These are phyloP conservation scores for Cotesia glomerata DNA, from an alignment of 1,140 invertebrate species.

Conservation along the genomic window DNA sequence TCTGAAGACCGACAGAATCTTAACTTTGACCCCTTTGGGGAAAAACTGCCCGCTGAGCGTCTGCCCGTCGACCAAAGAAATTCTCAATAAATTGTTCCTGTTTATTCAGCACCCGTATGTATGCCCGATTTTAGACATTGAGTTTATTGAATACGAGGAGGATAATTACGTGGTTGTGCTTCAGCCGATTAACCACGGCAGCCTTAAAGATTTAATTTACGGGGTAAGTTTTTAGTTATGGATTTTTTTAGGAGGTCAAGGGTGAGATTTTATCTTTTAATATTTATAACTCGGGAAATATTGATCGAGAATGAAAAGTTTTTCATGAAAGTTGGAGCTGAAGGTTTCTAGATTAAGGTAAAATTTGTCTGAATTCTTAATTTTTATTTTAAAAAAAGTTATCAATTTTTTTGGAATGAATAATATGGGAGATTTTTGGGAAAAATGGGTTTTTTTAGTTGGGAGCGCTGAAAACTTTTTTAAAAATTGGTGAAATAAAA, in stretches of 20 bases:
- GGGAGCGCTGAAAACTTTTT: too few species aligned
- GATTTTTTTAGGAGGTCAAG: not conserved
- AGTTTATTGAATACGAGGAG: constrained; percentile 66
- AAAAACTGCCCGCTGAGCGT: constrained; percentile 65
- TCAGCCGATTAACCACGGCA: constrained; percentile 84
- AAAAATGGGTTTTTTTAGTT: too few species aligned
- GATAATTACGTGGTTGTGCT: constrained; percentile 73
- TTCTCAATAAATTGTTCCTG: constrained; percentile 81
- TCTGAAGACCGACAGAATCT: constrained; percentile 81
- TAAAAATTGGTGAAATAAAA: too few species aligned
- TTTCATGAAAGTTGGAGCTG: not conserved
- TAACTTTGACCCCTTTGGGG: constrained; percentile 77
- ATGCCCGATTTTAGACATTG: constrained; percentile 85
- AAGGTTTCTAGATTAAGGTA: not conserved
- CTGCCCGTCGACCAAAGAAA: constrained; percentile 65
- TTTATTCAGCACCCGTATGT: constrained; percentile 91
- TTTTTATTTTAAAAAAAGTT: too few species aligned
- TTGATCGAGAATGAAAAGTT: not conserved
- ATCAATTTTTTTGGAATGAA: too few species aligned
- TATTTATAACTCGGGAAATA: too few species aligned
- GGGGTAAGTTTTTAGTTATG: constrained; percentile 66
- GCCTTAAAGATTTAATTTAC: constrained; percentile 88
- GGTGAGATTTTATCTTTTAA: too few species aligned
- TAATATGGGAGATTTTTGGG: too few species aligned
- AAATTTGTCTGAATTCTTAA: too few species aligned